Conservation (phyloP, 2,797 vertebrate species). For the Eulemur albifrons region DNA sequence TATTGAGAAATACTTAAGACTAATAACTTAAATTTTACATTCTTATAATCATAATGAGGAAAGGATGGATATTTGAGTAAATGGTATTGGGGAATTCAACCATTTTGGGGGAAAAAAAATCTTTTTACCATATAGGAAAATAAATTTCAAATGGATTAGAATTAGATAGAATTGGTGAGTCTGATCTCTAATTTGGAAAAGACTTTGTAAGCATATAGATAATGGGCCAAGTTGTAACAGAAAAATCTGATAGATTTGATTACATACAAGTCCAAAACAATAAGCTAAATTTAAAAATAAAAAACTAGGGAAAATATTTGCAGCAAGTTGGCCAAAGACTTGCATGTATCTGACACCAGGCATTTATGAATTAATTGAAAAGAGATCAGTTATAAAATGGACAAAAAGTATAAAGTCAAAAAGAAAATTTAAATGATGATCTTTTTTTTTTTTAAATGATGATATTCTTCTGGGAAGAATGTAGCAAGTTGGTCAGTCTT, state of each 20-base stretch:
- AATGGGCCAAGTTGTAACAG: not conserved
- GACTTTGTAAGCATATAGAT: not conserved
- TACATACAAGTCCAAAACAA: not conserved
- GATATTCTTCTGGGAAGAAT: not conserved
- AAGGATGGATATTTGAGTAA: not conserved
- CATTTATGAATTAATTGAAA: not conserved
- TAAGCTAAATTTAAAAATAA: not conserved
- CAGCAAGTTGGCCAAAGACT: not conserved
- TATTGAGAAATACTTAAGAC: slow-evolving; percentile 15
- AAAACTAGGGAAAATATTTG: not conserved
- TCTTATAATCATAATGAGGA: not conserved
- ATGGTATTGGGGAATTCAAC: not conserved
- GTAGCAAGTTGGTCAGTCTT: not conserved
- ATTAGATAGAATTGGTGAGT: not conserved
- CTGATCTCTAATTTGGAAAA: not conserved
- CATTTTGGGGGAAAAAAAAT: not conserved
- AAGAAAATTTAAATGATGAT: not conserved
- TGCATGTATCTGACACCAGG: not conserved
- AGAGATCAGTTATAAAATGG: not conserved
- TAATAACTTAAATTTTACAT: not conserved
- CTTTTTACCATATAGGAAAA: not conserved
- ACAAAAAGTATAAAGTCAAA: not conserved
- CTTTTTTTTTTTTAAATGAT: not conserved
- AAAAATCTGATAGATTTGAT: not conserved
- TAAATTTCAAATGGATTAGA: slow-evolving; percentile 4